phyloP scores from a whole-genome alignment of 2,797 vertebrate genomes.

The Rhodeus uyekii region DNA sequence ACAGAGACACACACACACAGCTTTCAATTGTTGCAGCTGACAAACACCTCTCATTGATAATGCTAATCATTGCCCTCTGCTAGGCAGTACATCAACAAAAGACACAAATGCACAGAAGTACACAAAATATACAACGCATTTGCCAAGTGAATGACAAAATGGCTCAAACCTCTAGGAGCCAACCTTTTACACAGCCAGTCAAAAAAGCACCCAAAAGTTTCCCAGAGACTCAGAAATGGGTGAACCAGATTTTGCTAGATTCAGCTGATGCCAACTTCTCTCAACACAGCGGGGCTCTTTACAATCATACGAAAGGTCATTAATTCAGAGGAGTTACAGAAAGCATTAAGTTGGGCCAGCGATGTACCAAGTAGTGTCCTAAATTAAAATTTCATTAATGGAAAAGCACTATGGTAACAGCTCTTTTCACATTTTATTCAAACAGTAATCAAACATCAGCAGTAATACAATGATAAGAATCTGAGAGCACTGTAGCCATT shows the following conservation, averaged over 20 bases:
- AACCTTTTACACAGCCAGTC: neutral
- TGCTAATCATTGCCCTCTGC: slow-evolving; percentile 43
- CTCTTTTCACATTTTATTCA: slow-evolving; percentile 10
- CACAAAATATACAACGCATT: slow-evolving; percentile 7
- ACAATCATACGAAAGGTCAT: neutral
- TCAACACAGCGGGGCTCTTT: neutral
- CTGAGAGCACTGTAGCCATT: neutral
- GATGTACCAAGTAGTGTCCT: neutral
- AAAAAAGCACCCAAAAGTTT: slow-evolving; percentile 11
- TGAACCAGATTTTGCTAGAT: neutral
- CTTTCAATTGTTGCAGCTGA: slow-evolving; percentile 44
- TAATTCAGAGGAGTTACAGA: neutral
- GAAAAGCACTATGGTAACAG: slow-evolving; percentile 1
- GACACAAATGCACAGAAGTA: slow-evolving; percentile 15
- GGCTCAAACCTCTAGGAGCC: neutral
- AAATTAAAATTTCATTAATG: neutral
- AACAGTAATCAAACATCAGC: neutral
- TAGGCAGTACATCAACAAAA: slow-evolving; percentile 38
- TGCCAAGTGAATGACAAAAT: slow-evolving; percentile 8
- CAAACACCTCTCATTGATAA: slow-evolving; percentile 51
- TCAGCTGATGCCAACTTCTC: neutral
- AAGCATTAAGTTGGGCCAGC: neutral
- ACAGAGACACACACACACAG: slow-evolving; percentile 67
- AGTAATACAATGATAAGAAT: slow-evolving; percentile 3
- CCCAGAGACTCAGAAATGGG: neutral